Evolutionary conservation across 2,888 invertebrate species (phyloP).

Genomic region (Scrobipalpa atriplicella): DNA sequence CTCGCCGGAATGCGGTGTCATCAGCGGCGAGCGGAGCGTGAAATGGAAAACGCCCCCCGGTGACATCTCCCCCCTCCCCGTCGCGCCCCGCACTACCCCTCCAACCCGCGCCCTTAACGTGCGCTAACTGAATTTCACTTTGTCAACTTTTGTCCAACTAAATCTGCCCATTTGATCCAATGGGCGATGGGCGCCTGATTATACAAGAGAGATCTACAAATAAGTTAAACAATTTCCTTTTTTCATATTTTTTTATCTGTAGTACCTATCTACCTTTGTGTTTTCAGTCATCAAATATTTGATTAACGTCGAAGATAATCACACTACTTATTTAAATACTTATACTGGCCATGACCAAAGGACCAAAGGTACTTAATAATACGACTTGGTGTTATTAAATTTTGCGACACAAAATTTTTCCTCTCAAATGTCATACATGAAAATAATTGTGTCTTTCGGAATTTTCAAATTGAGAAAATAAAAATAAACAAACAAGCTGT

Average conservation of each 20-base stretch:
- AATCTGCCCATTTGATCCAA: slow-evolving; percentile 41
- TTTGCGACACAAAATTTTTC: not conserved
- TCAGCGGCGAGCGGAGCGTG: slow-evolving; percentile 79
- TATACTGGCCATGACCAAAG: too few species aligned
- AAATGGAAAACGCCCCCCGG: slow-evolving; percentile 81
- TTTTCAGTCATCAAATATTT: too few species aligned
- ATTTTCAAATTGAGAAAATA: not conserved
- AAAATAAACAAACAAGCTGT: slow-evolving; percentile 36
- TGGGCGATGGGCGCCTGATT: slow-evolving; percentile 50
- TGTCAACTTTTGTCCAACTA: slow-evolving; percentile 42
- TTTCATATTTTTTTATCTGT: not conserved
- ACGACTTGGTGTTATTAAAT: too few species aligned
- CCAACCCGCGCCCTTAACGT: slow-evolving; percentile 58
- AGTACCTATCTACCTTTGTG: too few species aligned
- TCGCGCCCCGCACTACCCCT: slow-evolving; percentile 41
- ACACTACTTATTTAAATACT: too few species aligned
- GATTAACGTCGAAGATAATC: too few species aligned
- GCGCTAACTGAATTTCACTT: slow-evolving; percentile 76
- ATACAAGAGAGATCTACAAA: not conserved
- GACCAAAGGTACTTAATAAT: too few species aligned
- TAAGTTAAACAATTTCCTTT: not conserved
- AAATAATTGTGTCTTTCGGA: not conserved
- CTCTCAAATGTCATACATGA: not conserved
- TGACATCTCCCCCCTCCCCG: slow-evolving; percentile 60
- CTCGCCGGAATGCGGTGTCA: slow-evolving; percentile 79